Evolutionary conservation across 2,888 invertebrate genomes (phyloP).

Genomic region (Polia nebulosa): DNA sequence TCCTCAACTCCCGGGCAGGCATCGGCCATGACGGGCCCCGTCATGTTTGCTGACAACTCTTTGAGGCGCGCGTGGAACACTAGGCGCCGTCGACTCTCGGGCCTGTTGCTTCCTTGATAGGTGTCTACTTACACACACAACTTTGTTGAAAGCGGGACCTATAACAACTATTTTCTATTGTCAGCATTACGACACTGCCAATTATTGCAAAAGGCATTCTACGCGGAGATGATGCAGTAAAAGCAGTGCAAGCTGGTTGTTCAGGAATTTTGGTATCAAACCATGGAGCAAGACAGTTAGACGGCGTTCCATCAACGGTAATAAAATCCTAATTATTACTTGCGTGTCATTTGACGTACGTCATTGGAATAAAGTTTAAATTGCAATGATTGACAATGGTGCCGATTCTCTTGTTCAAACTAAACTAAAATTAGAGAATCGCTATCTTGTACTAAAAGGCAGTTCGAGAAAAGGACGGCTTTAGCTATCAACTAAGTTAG

Average conservation of each 20-base stretch:
- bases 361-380: not conserved
- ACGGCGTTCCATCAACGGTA: slow-evolving; percentile 96
- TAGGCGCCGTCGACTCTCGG: no score
- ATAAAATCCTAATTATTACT: slow-evolving; percentile 34
- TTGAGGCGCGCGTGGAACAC: no score
- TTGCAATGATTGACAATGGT: not conserved
- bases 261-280: slow-evolving; percentile 97
- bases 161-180: slow-evolving; percentile 53
- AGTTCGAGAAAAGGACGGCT: no score
- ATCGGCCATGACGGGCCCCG: no score
- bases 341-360: not conserved
- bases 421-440: no score
- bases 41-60: no score
- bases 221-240: slow-evolving; percentile 95
- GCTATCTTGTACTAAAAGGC: no score
- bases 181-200: slow-evolving; percentile 94
- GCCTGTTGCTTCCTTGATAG: no score
- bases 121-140: no score
- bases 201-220: slow-evolving; percentile 97
- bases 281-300: slow-evolving; percentile 97
- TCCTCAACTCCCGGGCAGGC: no score
- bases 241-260: slow-evolving; percentile 94
- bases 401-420: no score
- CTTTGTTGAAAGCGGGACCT: not conserved
- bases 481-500: no score